Base-by-base conservation (phyloP, 2,113 vertebrate species). In the Scomber scombrus region DNA sequence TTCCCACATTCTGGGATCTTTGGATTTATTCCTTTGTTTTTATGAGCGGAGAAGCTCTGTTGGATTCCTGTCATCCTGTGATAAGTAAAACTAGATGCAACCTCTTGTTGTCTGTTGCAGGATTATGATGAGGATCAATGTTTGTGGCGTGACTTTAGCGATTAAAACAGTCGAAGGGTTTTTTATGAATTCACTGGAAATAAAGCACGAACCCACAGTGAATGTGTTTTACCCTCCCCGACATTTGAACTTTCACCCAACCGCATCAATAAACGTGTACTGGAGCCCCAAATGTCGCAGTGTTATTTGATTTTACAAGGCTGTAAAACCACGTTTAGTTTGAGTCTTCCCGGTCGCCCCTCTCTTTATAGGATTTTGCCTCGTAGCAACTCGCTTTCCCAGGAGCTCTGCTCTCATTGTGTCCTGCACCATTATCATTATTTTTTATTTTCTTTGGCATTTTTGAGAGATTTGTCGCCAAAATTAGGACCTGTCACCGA, bases 1-100 rank as follows among this genome's bases (percentile, higher is more conserved):
- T 93, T 94, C 92, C 89, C 93, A 93, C 91, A 93, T 88, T 90
- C 82, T 86, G 81, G 51, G 76, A 83, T 64, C 12, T 61, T 26
- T 70, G 65, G 88, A 87, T 89, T 90, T 88, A 80, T 87, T 85
- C 76, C 78, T 90, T 92, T 89, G 86, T 91, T 93, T 93, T 92
- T 88, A 2, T 26, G 19, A 55, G 50, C 57, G 40, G 66, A 78
- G 80, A 55, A 6, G 18, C 82, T 76, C 69, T 26, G 79, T 65
- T 58, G 79, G 74, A 68, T 71, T 81, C 57, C 23, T 26, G 23
- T 26, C 23, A 26, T 26, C 23, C 3, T 3, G 3, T 26, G 23
- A 26, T 26, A 26, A n/a, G n/a, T n/a, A n/a, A n/a, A n/a, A n/a
- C n/a, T n/a, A 11, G 60, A 12, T 43, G 46, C 50, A 52, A 58